Conservation (phyloP, 64 coral and sea anemone species). For the Stylophora pistillata region DNA sequence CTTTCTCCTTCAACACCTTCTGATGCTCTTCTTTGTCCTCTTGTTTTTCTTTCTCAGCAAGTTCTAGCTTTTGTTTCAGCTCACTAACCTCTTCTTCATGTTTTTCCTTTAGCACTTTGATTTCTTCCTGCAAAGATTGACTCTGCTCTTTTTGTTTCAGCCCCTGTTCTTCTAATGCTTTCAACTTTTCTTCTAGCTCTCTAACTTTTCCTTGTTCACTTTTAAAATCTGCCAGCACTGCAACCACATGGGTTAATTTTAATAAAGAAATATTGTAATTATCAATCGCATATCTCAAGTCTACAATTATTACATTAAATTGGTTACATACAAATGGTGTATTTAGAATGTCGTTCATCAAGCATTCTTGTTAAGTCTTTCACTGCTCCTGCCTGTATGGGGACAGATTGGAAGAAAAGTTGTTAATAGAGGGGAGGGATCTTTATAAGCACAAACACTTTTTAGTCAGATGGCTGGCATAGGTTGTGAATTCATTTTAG, state of each 20-base stretch:
- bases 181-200: slow-evolving; percentile 77
- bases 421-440: no score
- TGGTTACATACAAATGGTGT: slow-evolving; percentile 52
- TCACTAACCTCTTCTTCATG: slow-evolving; percentile 77
- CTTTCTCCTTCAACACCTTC: slow-evolving; percentile 50
- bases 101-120: slow-evolving; percentile 46
- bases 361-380: slow-evolving; percentile 80
- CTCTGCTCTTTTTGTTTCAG: slow-evolving; percentile 60
- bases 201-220: slow-evolving; percentile 64
- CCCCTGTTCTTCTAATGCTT: slow-evolving; percentile 60
- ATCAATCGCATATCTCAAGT: no score
- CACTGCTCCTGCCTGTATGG: slow-evolving; percentile 37
- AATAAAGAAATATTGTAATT: not conserved
- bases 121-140: slow-evolving; percentile 52
- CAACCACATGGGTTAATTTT: not conserved
- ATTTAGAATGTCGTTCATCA: slow-evolving; percentile 74
- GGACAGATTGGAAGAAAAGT: not conserved
- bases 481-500: no score
- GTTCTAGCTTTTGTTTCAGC: slow-evolving; percentile 75
- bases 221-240: slow-evolving; percentile 87
- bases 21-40: slow-evolving; percentile 64
- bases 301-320: not conserved
- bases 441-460: no score
- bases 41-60: slow-evolving; percentile 73
- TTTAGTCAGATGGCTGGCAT: not conserved